Base-by-base conservation (phyloP, 2,113 vertebrate genomes). In the Engystomops pustulosus region DNA sequence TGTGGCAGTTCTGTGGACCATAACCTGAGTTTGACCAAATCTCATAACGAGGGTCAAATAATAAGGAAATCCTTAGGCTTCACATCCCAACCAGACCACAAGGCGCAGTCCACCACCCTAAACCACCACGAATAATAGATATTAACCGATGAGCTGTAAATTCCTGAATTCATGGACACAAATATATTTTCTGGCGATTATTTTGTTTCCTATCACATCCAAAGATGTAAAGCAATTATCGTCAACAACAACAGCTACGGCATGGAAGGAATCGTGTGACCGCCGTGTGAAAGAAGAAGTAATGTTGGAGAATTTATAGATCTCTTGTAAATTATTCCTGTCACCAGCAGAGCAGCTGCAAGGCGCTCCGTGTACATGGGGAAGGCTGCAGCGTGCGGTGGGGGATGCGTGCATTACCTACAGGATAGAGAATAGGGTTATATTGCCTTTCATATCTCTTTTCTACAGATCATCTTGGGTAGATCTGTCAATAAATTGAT, bases 281-380 rank as follows among this genome's bases (percentile, higher is more conserved):
- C 34, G 23, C 27, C 44, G 23, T 27, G 41, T 49, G 70, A 45
- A 75, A n/a, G 51, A 41, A 34, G 34, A 34, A 4, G 27, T 53
- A 11, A 32, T 8, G 27, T 34, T 25, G 27, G 72, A 51, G 72
- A 75, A 75, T 75, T 75, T 75, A 75, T 75, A 34, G 45, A 75
- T 32, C 27, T 17, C 17, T n/a, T 27, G 72, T 11, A 53, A 75
- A 75, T 75, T 51, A 75, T 51, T 53, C 72, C 17, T 32, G 27
- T 32, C 72, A 75, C 15, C 47, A 34, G 25, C 45, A 2, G 27
- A 51, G 72, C 72, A 49, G 70, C 70, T 47, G n/a, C 36, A 17
- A 47, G 23, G 41, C 23, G 55, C 55, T 7, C 8, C 4, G 12
- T 34, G 25, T 17, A 65, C 60, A 32, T 30, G 10, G 5, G 60